A percentile compares a stretch with the other conserved stretches of the same genome.
These are phyloP conservation scores for Poecilia gillii DNA, from an alignment of 2,797 vertebrate genomes.

Conservation along the genomic window DNA sequence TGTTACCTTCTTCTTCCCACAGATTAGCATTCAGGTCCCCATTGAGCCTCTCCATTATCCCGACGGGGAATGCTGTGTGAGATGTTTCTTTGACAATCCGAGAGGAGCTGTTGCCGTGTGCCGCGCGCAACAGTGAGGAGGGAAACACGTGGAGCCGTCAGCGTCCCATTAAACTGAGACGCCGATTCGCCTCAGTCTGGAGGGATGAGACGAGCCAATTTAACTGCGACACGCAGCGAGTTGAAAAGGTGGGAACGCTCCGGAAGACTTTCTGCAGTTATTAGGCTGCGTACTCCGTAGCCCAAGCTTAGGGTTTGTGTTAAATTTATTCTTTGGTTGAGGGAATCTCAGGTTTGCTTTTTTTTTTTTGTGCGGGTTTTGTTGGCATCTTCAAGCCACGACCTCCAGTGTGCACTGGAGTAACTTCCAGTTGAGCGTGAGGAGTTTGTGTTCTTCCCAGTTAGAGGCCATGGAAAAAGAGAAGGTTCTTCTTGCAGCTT, in stretches of 20 bases:
- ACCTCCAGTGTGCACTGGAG: neutral
- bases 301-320: neutral
- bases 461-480: too few relatives aligned
- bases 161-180: neutral
- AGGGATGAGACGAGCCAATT: neutral
- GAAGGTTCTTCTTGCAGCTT: too few relatives aligned
- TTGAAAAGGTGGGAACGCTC: neutral
- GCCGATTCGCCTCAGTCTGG: neutral
- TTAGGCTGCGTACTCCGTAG: neutral
- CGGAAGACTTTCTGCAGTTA: neutral
- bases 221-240: neutral
- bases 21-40: neutral
- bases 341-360: neutral
- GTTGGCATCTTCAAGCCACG: neutral
- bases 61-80: neutral
- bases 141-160: neutral
- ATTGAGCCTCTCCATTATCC: neutral
- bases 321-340: neutral
- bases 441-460: neutral
- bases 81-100: neutral
- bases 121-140: neutral
- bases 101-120: neutral
- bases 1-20: neutral
- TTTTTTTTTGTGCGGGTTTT: neutral
- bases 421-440: neutral